Percentiles rank a stretch among this genome's conserved stretches.
These are phyloP conservation scores for Calameuta idolon DNA, from an alignment of 2,888 invertebrate species.

Conservation along the genomic window DNA sequence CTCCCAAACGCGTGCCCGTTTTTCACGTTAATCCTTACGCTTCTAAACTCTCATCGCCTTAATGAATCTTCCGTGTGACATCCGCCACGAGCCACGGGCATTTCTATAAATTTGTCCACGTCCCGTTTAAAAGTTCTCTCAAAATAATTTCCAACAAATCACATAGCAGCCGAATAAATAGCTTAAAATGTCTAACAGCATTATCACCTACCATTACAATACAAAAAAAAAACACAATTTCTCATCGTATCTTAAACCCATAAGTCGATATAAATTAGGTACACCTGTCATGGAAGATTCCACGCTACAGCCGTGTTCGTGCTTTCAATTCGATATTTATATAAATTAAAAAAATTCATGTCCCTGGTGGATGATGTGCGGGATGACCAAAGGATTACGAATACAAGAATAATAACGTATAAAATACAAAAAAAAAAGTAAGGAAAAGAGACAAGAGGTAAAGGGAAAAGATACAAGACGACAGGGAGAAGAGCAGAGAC, in stretches of 20 bases:
- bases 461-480: background rate
- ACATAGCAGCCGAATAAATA: constrained; percentile 50
- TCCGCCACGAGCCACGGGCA: background rate
- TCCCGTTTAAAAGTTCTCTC: constrained; percentile 20
- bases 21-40: background rate
- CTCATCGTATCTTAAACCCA: constrained; percentile 19
- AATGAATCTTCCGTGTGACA: background rate
- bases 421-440: background rate
- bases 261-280: constrained; percentile 20
- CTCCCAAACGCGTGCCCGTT: background rate
- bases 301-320: constrained; percentile 23
- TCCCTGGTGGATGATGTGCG: background rate
- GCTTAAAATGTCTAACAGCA: constrained; percentile 48
- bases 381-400: background rate
- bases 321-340: constrained; percentile 23
- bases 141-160: constrained; percentile 51
- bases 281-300: constrained; percentile 26
- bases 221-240: constrained; percentile 13
- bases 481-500: background rate
- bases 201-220: constrained; percentile 34
- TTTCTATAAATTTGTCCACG: background rate
- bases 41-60: background rate
- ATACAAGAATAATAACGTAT: background rate
- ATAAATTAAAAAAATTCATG: constrained; percentile 29
- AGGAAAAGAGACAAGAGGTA: background rate